Conservation (phyloP, 2,888 invertebrate species). For the Mythimna ferrago region DNA sequence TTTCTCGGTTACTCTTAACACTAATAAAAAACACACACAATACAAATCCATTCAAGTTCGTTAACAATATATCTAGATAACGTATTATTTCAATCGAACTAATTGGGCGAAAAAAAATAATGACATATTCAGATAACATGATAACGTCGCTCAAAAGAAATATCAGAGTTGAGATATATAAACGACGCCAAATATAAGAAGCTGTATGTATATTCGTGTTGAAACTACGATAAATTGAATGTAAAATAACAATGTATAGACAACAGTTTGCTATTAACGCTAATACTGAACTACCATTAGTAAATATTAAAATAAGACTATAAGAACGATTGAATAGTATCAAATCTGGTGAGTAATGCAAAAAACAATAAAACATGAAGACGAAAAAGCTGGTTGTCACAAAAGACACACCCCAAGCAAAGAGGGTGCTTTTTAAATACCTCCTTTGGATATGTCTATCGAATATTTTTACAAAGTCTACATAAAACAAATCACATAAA, state of each 20-base stretch:
- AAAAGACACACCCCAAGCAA: too few relatives aligned
- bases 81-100: background rate
- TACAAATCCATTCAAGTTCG: background rate
- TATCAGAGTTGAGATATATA: background rate
- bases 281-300: background rate
- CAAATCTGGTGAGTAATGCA: too few relatives aligned
- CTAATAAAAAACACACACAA: background rate
- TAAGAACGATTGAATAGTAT: too few relatives aligned
- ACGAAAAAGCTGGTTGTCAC: background rate
- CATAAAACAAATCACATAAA: constrained; percentile 13
- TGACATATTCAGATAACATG: background rate
- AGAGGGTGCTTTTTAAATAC: background rate
- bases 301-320: background rate
- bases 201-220: background rate
- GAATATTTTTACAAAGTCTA: background rate
- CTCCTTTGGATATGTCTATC: background rate
- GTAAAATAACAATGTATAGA: background rate
- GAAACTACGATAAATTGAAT: background rate
- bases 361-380: too few relatives aligned
- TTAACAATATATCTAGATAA: background rate
- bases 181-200: background rate
- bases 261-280: background rate
- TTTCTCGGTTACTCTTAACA: constrained; percentile 18
- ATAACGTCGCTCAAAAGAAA: too few relatives aligned
- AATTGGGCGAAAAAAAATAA: background rate